phyloP scores from a whole-genome alignment of 1,140 invertebrate genomes.

The Rhyzopertha dominica region DNA sequence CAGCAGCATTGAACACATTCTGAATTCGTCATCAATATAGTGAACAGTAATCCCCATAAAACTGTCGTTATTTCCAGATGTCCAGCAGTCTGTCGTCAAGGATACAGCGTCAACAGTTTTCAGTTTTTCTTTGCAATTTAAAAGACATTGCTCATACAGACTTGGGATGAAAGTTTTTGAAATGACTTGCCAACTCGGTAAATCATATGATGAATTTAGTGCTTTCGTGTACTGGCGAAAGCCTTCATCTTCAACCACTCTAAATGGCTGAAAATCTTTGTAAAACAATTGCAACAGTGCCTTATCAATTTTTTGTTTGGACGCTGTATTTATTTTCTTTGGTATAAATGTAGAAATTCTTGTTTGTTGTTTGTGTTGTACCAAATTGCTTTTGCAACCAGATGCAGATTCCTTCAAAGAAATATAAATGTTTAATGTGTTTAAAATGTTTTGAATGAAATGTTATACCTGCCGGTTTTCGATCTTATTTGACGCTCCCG shows the following conservation, averaged over 20 bases:
- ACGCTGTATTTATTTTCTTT: too few relatives aligned
- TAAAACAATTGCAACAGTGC: slow-evolving; percentile 15
- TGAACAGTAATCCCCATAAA: slow-evolving; percentile 19
- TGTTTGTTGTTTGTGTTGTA: too few relatives aligned
- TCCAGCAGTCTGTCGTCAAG: slow-evolving; percentile 23
- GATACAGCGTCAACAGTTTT: slow-evolving; percentile 4
- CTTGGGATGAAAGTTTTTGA: not conserved
- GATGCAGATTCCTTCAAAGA: too few relatives aligned
- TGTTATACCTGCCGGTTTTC: too few relatives aligned
- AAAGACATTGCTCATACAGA: not conserved
- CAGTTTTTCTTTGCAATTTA: not conserved
- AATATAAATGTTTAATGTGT: too few relatives aligned
- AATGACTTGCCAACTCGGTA: slow-evolving; percentile 17
- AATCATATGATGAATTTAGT: slow-evolving; percentile 20
- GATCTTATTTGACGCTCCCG: too few relatives aligned
- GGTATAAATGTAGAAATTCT: too few relatives aligned
- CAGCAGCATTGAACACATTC: slow-evolving; percentile 12
- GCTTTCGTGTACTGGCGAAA: slow-evolving; percentile 18
- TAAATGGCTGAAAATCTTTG: slow-evolving; percentile 24
- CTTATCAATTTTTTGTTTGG: slow-evolving; percentile 4
- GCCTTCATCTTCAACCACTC: slow-evolving; percentile 23
- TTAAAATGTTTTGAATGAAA: too few relatives aligned
- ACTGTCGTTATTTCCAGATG: slow-evolving; percentile 18
- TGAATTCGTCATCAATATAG: slow-evolving; percentile 15
- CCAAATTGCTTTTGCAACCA: too few relatives aligned